Evolutionary conservation across 2,888 invertebrate species (phyloP).

Genomic region (Ormyrus thymus): DNA sequence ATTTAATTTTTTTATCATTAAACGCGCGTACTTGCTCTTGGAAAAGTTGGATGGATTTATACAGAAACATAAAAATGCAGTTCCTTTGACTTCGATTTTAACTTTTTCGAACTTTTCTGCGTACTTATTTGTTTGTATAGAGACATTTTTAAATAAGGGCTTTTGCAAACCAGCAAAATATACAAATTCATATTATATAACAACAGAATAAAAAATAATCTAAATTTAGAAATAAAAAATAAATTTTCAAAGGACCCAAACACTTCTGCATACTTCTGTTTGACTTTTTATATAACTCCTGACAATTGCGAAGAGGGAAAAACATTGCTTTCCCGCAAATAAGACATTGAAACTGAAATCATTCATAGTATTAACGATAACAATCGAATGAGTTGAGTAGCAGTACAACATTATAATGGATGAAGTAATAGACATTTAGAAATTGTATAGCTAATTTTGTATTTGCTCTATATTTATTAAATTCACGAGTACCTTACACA

Average conservation of each 20-base stretch:
- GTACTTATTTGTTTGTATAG: slow-evolving; percentile 39
- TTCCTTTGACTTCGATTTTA: slow-evolving; percentile 45
- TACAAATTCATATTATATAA: slow-evolving; percentile 50
- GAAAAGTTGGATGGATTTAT: slow-evolving; percentile 52
- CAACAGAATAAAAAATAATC: slow-evolving; percentile 50
- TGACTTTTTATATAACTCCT: slow-evolving; percentile 41
- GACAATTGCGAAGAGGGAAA: background rate
- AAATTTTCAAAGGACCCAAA: slow-evolving; percentile 21
- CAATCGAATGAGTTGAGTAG: slow-evolving; percentile 53
- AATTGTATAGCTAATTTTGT: slow-evolving; percentile 70
- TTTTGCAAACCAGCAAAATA: slow-evolving; percentile 44
- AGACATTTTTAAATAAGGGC: slow-evolving; percentile 36
- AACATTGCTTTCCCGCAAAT: slow-evolving; percentile 22
- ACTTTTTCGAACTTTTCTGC: slow-evolving; percentile 39
- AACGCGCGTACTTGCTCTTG: slow-evolving; percentile 46
- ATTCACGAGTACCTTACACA: slow-evolving; percentile 58
- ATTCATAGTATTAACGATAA: slow-evolving; percentile 56
- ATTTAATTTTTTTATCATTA: slow-evolving; percentile 20
- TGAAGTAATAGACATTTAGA: slow-evolving; percentile 63
- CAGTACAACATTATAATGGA: slow-evolving; percentile 53
- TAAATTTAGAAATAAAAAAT: slow-evolving; percentile 31
- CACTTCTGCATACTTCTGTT: slow-evolving; percentile 56
- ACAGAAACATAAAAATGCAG: slow-evolving; percentile 39
- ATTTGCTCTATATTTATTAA: slow-evolving; percentile 69
- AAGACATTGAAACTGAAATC: slow-evolving; percentile 46